A percentile compares a stretch with the other conserved stretches of the same genome.
These are phyloP conservation scores for Slavum lentiscoides DNA, from an alignment of 2,888 invertebrate species.

Conservation along the genomic window DNA sequence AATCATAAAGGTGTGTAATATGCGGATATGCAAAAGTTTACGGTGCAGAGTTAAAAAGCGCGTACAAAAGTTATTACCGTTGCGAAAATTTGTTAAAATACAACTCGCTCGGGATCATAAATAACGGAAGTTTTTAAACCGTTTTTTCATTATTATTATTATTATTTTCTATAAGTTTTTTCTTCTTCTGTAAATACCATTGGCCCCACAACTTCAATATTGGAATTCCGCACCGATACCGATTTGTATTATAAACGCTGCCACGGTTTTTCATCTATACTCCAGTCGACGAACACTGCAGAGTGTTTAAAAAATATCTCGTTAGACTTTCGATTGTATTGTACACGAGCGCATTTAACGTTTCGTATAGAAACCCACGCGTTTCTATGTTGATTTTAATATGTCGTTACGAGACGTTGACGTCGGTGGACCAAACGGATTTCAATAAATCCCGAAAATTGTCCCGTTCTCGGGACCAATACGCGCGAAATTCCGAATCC, in stretches of 20 bases:
- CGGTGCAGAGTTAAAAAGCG: background rate
- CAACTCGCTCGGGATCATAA: constrained; percentile 21
- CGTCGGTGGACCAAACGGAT: too few species aligned
- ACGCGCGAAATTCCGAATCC: too few species aligned
- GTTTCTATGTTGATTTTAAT: too few species aligned
- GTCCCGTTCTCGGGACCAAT: too few species aligned
- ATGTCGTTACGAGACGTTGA: too few species aligned
- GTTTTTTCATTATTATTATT: background rate
- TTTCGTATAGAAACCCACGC: too few species aligned
- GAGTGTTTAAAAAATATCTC: too few species aligned
- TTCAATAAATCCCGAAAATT: too few species aligned
- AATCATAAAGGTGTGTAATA: constrained; percentile 19
- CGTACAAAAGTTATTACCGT: constrained; percentile 17
- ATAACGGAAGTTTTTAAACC: constrained; percentile 22
- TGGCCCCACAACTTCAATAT: background rate
- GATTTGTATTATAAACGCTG: background rate
- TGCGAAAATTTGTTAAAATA: constrained; percentile 24
- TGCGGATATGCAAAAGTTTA: constrained; percentile 13
- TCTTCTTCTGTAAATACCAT: background rate
- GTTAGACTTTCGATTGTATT: too few species aligned
- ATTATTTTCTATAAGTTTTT: background rate
- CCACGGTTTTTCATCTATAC: too few species aligned
- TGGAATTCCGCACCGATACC: background rate
- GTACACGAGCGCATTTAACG: too few species aligned
- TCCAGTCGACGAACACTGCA: too few species aligned